Evolutionary conservation across 2,797 vertebrate genomes (phyloP).

Genomic region (Amazona ochrocephala): DNA sequence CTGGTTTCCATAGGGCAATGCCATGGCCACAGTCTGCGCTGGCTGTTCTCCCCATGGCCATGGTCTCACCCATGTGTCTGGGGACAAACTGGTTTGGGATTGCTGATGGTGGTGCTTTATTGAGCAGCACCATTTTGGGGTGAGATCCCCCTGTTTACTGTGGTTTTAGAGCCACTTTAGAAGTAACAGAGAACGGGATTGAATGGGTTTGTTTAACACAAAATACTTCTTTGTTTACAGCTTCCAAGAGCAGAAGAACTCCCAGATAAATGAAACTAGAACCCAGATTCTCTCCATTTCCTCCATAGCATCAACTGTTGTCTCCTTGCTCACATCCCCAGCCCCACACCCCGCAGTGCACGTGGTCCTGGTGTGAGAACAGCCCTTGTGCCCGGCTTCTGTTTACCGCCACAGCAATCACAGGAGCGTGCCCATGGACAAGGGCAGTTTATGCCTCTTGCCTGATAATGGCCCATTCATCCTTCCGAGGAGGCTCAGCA

Average conservation of each 20-base stretch:
- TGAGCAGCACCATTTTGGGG: background rate
- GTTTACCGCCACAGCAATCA: background rate
- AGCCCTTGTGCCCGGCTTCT: constrained; percentile 32
- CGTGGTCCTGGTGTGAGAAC: background rate
- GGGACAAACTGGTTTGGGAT: background rate
- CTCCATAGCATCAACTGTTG: background rate
- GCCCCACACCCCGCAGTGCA: background rate
- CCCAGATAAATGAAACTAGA: background rate
- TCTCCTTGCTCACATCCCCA: background rate
- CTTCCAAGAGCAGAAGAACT: background rate
- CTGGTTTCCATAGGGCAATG: fast-evolving
- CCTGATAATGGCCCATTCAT: background rate
- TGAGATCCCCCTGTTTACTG: background rate
- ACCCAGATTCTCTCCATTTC: background rate
- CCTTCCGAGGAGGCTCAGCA: background rate
- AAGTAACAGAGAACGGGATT: background rate
- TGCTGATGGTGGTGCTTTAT: background rate
- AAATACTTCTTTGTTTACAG: background rate
- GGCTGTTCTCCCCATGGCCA: fast-evolving
- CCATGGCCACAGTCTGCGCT: background rate
- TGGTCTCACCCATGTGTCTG: fast-evolving
- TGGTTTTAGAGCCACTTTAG: background rate
- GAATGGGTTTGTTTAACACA: background rate
- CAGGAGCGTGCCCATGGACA: background rate
- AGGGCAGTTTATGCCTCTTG: constrained; percentile 28